Percentiles rank a stretch among this genome's conserved stretches.
These are phyloP conservation scores for Guaruba guarouba DNA, from an alignment of 2,113 vertebrate genomes.

Conservation along the genomic window DNA sequence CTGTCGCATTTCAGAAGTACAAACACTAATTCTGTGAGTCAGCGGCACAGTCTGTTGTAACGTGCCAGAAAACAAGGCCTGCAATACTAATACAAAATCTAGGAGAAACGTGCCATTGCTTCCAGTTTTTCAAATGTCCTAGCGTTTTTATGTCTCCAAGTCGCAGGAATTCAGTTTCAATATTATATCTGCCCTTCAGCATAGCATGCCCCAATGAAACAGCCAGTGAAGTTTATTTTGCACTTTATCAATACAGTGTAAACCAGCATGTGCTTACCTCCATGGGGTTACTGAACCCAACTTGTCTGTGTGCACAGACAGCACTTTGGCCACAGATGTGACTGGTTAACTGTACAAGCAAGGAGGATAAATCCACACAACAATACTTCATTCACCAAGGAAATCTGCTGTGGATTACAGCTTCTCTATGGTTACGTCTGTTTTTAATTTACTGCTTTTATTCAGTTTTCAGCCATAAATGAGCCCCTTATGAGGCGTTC, in stretches of 20 bases:
- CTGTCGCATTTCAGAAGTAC: slow-evolving; percentile 18
- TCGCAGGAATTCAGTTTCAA: slow-evolving; percentile 3
- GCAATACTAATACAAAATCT: neutral
- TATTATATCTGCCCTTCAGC: slow-evolving; percentile 41
- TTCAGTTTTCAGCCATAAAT: slow-evolving; percentile 87
- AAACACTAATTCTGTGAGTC: slow-evolving; percentile 27
- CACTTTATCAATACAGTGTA: slow-evolving; percentile 73
- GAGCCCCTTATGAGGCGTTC: slow-evolving; percentile 85
- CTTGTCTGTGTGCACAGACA: slow-evolving; percentile 77
- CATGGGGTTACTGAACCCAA: slow-evolving; percentile 71
- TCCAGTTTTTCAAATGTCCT: neutral
- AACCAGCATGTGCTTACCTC: slow-evolving; percentile 75
- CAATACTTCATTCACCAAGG: slow-evolving; percentile 83
- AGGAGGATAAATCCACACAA: slow-evolving; percentile 78
- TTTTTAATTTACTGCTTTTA: slow-evolving; percentile 84
- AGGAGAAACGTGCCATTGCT: neutral
- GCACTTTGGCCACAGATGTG: slow-evolving; percentile 78
- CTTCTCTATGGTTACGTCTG: slow-evolving; percentile 85
- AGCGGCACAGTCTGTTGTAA: neutral
- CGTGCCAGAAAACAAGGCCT: neutral
- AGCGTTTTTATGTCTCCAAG: slow-evolving; percentile 21
- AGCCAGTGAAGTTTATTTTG: slow-evolving; percentile 70
- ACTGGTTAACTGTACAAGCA: slow-evolving; percentile 84
- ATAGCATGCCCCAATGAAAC: slow-evolving; percentile 67
- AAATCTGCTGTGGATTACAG: slow-evolving; percentile 84